Evolutionary conservation across 92 coral and sea anemone genomes (phyloP).

Genomic region (Hydrozoanthus gracilis): DNA sequence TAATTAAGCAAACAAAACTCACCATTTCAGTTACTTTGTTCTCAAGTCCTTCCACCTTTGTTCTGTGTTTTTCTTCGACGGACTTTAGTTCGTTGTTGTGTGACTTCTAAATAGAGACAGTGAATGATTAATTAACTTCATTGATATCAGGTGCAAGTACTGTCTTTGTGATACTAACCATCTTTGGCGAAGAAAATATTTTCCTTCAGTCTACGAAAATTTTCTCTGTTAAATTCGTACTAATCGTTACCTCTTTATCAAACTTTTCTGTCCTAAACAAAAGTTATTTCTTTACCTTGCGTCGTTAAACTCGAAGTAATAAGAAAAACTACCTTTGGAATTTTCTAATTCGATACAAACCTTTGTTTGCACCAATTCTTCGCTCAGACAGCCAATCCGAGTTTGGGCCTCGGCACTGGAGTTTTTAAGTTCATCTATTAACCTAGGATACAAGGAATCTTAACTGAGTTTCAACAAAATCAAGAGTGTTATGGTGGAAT

Average conservation of each 20-base stretch:
- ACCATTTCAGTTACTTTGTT: slow-evolving; percentile 30
- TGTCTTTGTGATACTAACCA: no score
- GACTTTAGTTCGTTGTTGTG: slow-evolving; percentile 69
- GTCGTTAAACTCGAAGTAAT: no score
- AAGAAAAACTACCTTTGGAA: no score
- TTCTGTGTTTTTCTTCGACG: slow-evolving; percentile 62
- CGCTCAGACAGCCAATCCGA: slow-evolving; percentile 64
- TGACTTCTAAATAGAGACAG: slow-evolving; percentile 51
- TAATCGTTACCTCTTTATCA: no score
- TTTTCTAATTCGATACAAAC: slow-evolving; percentile 28
- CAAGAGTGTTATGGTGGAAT: background rate
- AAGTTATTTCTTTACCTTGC: no score
- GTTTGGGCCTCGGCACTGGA: slow-evolving; percentile 72
- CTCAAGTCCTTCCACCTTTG: slow-evolving; percentile 28
- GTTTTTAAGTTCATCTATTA: slow-evolving; percentile 63
- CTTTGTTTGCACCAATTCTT: slow-evolving; percentile 74
- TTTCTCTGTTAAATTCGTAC: no score
- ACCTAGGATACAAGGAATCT: slow-evolving; percentile 37
- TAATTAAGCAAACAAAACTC: background rate
- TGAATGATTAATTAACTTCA: background rate
- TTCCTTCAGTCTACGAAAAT: no score
- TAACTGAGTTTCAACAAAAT: background rate
- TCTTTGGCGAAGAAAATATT: no score
- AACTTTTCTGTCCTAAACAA: no score
- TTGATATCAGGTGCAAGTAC: background rate